Percentiles rank a stretch among this genome's conserved stretches.
Conservation (phyloP, 2,113 vertebrate species). For the Apteryx owenii region DNA sequence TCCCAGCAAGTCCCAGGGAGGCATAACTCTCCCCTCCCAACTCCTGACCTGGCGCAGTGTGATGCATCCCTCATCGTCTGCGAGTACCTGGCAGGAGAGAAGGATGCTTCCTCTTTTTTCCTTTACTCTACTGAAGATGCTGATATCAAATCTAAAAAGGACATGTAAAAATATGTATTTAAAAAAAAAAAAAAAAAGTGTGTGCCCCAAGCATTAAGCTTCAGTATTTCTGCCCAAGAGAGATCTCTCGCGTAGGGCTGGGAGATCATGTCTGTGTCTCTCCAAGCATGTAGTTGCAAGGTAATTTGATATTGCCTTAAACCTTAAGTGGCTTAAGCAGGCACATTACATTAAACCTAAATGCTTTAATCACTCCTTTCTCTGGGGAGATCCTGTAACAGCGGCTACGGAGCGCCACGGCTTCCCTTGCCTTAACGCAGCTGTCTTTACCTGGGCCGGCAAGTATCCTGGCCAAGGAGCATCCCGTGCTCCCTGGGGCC, state of each 20-base stretch:
- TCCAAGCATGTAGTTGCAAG: background rate
- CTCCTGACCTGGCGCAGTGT: background rate
- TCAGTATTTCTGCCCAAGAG: background rate
- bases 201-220: background rate
- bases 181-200: background rate
- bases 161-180: accelerated
- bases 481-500: background rate
- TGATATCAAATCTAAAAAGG: background rate
- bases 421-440: background rate
- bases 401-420: background rate
- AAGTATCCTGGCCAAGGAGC: background rate
- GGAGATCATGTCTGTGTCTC: background rate
- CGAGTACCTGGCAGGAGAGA: background rate
- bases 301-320: background rate
- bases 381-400: background rate
- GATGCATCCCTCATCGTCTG: background rate
- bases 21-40: background rate
- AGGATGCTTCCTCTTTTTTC: background rate
- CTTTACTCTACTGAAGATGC: background rate
- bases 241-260: background rate
- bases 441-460: background rate
- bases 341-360: background rate
- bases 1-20: background rate
- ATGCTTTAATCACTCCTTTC: background rate
- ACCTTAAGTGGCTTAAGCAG: background rate